Evolutionary conservation across 2,797 vertebrate species (phyloP), one percentile per base, ranked within the genome.

Genomic region (Aphelocoma californica): DNA sequence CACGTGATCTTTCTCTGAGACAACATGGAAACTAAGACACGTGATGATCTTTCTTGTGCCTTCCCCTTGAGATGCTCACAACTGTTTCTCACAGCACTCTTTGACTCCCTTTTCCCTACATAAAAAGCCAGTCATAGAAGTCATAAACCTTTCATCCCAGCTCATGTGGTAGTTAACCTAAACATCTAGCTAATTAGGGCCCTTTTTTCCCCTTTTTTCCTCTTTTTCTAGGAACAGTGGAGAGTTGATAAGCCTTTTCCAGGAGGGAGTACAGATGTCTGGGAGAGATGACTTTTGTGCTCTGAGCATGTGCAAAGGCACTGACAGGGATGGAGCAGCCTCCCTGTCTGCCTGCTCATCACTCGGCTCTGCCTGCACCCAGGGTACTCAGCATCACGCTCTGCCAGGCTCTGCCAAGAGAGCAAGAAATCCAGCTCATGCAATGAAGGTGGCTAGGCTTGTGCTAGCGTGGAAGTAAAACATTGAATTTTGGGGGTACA

Each of bases 1-100:
- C 58, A 31, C 87, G 79, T 95, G 78, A 90, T 86, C 86, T 95
- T 95, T 77, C 38, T 61, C 73, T 94, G 74, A 86, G 56, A 87
- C 78, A 95, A 81, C 54, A 65, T 29, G n/a, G 62, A 91, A 88
- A 88, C 83, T 45, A 78, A 96, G 75, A 81, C 58, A 77, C 36
- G 56, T 81, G 86, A 91, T 2, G 1, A 54, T 81, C 48, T 92
- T 91, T 75, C 67, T 85, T 74, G 8, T 73, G 56, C 53, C 16
- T 88, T 93, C 26, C n/a, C 45, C 78, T 83, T 42, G 51, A 93
- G 67, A 54, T 0, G 0, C 62, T 42, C 40, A 65, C n/a, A 92
- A 50, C 10, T 0, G 0, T 57, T 92, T 86, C 53, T 91, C 77
- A 84, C 56, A 91, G n/a, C 19, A 58, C 0, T 1, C 4, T 95